Evolutionary conservation across 2,113 vertebrate species (phyloP).

Genomic region (Craseonycteris thonglongyai): DNA sequence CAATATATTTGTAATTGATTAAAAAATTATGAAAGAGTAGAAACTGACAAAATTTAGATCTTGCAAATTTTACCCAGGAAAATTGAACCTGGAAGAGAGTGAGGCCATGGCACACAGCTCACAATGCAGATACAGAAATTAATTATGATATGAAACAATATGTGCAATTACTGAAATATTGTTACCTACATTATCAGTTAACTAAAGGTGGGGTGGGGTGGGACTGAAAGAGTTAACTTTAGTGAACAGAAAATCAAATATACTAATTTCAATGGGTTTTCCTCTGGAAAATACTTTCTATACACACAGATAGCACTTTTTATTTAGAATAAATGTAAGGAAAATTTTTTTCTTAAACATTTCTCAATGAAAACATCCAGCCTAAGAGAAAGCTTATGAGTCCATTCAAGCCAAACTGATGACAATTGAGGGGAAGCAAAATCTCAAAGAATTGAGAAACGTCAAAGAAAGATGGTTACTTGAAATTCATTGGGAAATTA

Average conservation of each 20-base stretch:
- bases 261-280: not conserved
- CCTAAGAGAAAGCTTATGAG: too few species aligned
- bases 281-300: not conserved
- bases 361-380: too few species aligned
- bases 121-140: not conserved
- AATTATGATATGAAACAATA: not conserved
- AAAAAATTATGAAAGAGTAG: not conserved
- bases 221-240: not conserved
- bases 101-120: not conserved
- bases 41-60: slow-evolving; percentile 13
- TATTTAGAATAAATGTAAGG: not conserved
- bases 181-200: not conserved
- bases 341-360: too few species aligned
- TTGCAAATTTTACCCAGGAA: not conserved
- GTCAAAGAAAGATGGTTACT: too few species aligned
- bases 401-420: too few species aligned
- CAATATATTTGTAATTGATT: not conserved
- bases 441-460: too few species aligned
- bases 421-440: too few species aligned
- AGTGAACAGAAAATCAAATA: not conserved
- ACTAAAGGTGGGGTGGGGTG: not conserved
- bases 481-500: too few species aligned
- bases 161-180: not conserved
- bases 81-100: not conserved
- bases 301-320: not conserved